Base-by-base conservation (phyloP, 2,888 invertebrate genomes). In the Stramonita haemastoma region DNA sequence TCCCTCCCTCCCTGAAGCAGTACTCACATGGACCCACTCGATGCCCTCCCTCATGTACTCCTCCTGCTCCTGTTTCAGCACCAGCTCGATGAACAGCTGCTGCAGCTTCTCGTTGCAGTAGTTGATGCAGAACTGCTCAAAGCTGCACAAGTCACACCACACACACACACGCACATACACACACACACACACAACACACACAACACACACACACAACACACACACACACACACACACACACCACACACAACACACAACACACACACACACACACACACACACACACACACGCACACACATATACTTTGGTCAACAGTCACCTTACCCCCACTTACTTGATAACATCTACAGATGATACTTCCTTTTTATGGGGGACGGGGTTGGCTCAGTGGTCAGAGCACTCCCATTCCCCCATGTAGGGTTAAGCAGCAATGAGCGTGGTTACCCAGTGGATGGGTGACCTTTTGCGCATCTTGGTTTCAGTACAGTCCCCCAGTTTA, bases 41-140 rank as follows among this genome's bases (percentile, higher is more conserved):
- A 99, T 99, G 88, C 99, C 99, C 96, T 99, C 99, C 56, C 97
- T 97, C 92, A 97, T 97, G 95, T 99, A 99, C 95, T 99, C 99
- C 95, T 99, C 99, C 95, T 99, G 99, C 96, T 99, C 99, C 96
- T 99, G 99, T 95, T 99, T 99, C 91, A 99, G 96, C 60, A 99
- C 99, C 96, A 99, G 96, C 96, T 99, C 99, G 95, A 99, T 99
- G 96, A 99, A 99, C 70, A 99, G 97, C 96, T 99, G 99, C 96
- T 99, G 99, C 92, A 99, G 97, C 96, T 99, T 99, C 96, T 99
- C 99, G 96, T 99, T 99, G 95, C 99, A 99, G 96, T 99, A 99
- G 96, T 99, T 99, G 95, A 99, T 99, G 96, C 99, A 99, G 96
- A 99, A 98, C 96, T 99, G 99, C 96, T 99, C 99, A 96, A 99